Conservation (phyloP, 2,797 vertebrate genomes). For the Jordanella pulchra region DNA sequence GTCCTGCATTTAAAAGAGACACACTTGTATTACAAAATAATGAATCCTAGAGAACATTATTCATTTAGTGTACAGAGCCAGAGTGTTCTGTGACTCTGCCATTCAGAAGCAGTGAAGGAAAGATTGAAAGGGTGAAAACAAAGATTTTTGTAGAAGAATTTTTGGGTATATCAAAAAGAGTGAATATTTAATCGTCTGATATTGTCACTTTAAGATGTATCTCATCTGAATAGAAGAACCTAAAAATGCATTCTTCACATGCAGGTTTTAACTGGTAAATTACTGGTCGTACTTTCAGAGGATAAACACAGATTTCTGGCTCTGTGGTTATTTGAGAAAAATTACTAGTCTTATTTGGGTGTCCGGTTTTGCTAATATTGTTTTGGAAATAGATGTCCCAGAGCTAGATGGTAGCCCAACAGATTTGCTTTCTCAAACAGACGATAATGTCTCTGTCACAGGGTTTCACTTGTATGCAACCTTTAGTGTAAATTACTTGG, state of each 20-base stretch:
- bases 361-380: no score
- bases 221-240: slow-evolving; percentile 40
- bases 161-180: slow-evolving; percentile 14
- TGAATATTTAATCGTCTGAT: slow-evolving; percentile 43
- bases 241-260: slow-evolving; percentile 24
- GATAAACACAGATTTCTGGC: slow-evolving; percentile 4
- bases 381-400: no score
- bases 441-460: no score
- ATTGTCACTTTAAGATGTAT: slow-evolving; percentile 20
- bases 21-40: slow-evolving; percentile 7
- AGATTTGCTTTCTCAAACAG: no score
- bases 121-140: slow-evolving; percentile 38
- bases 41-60: slow-evolving; percentile 2
- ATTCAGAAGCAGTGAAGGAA: slow-evolving; percentile 7
- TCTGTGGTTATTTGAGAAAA: not conserved
- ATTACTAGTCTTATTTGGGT: no score
- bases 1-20: not conserved
- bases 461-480: no score
- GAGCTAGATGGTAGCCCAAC: no score
- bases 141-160: slow-evolving; percentile 16
- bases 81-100: slow-evolving; percentile 15
- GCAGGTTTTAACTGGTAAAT: slow-evolving; percentile 44
- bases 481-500: no score
- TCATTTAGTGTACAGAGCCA: not conserved
- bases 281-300: slow-evolving; percentile 19